Percentiles rank a stretch among this genome's conserved stretches.
These are phyloP conservation scores for Pseudomyrmex concolor DNA, from an alignment of 1,140 invertebrate genomes.

Conservation along the genomic window DNA sequence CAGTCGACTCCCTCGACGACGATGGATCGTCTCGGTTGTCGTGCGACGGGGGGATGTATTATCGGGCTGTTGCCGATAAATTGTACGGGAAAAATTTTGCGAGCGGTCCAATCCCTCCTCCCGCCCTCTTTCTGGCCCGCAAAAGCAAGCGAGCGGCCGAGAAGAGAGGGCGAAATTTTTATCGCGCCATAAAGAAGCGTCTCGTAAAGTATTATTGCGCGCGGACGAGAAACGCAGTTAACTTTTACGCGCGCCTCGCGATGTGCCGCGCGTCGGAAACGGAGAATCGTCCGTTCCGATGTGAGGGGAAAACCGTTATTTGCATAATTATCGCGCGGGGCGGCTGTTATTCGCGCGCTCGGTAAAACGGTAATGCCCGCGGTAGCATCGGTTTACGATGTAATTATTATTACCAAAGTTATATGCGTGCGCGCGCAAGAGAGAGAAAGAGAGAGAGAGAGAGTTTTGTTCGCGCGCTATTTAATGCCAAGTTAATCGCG, in stretches of 20 bases:
- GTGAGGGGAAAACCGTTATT: slow-evolving; percentile 31
- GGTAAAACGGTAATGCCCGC: slow-evolving; percentile 43
- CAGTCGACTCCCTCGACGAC: slow-evolving; percentile 28
- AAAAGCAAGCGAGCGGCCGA: background rate
- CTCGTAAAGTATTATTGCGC: slow-evolving; percentile 56
- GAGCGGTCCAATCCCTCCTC: background rate
- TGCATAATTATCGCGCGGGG: slow-evolving; percentile 51
- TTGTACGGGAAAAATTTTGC: slow-evolving; percentile 31
- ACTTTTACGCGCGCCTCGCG: slow-evolving; percentile 35
- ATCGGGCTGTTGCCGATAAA: slow-evolving; percentile 42
- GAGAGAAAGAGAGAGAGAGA: no score
- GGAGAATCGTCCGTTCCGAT: slow-evolving; percentile 14
- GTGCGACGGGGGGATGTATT: slow-evolving; percentile 16
- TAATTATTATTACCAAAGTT: slow-evolving; percentile 41
- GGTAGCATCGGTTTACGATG: slow-evolving; percentile 38
- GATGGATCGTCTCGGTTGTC: slow-evolving; percentile 46
- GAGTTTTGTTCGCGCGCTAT: slow-evolving; percentile 8
- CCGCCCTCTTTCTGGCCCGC: no score
- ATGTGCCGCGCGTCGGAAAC: slow-evolving; percentile 22
- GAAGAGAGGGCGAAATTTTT: slow-evolving; percentile 38
- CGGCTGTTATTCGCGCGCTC: slow-evolving; percentile 44
- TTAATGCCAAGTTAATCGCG: slow-evolving; percentile 11
- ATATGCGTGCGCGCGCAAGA: background rate
- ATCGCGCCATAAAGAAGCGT: slow-evolving; percentile 24
- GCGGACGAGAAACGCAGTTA: slow-evolving; percentile 45